phyloP scores from a whole-genome alignment of 2,797 vertebrate species.

The Molossus alvarezi region DNA sequence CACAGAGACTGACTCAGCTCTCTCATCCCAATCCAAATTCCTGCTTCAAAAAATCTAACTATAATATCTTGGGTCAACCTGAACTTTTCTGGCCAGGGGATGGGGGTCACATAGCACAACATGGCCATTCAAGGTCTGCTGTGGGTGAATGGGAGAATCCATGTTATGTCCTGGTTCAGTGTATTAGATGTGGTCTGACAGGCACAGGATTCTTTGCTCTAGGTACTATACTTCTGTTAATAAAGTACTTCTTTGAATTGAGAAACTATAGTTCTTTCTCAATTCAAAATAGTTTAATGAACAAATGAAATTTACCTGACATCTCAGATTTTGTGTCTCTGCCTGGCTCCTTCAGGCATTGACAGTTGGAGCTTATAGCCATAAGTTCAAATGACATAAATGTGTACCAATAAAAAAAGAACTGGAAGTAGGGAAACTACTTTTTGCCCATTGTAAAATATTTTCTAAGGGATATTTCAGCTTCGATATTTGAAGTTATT shows the following conservation, averaged over 20 bases:
- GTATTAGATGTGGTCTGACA: neutral
- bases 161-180: neutral
- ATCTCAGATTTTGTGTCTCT: slow-evolving; percentile 36
- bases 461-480: slow-evolving; percentile 17
- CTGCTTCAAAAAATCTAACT: neutral
- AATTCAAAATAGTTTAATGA: slow-evolving; percentile 37
- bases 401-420: neutral
- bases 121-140: neutral
- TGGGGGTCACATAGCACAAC: neutral
- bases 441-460: slow-evolving; percentile 3
- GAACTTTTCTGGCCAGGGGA: neutral
- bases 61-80: neutral
- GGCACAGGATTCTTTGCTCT: neutral
- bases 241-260: slow-evolving; percentile 17
- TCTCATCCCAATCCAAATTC: neutral
- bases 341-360: neutral
- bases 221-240: neutral
- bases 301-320: slow-evolving; percentile 16
- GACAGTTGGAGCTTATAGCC: neutral
- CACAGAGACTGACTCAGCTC: neutral
- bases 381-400: neutral
- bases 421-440: neutral
- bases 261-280: slow-evolving; percentile 58
- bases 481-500: slow-evolving; percentile 38
- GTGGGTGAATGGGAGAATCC: neutral